Evolutionary conservation across 2,113 vertebrate genomes (phyloP), one percentile per base, ranked within the genome.

Genomic region (Chitala chitala): DNA sequence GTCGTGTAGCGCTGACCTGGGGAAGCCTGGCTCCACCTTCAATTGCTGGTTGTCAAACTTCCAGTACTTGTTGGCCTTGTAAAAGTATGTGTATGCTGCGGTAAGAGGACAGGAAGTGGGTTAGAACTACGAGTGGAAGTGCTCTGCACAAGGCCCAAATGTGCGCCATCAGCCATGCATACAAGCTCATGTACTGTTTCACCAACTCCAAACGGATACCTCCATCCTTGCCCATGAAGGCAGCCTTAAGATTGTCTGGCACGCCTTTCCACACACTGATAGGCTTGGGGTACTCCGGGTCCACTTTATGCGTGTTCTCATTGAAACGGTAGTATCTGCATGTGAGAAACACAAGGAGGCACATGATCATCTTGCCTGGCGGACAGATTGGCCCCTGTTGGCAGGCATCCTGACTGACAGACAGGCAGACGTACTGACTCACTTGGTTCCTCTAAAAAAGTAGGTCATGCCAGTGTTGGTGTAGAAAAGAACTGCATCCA

Each of bases 51-150:
- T 96, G 85, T 94, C 95, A 81, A 94, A 96, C 83, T 95, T 95
- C 94, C 94, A 96, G 85, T 94, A 96, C 73, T 91, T 94, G 82
- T 94, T 94, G 74, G 90, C 93, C 87, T 95, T 96, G 86, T 95
- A 95, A 86, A 96, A 96, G 74, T 94, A 94, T 0, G 94, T 95
- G 89, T 93, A 93, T 31, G 86, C 94, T 96, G 84, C 3, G 6
- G 42, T 72, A 33, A 8, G 17, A 36, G 12, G 22, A 29, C 13
- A 40, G 5, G 36, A 53, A 9, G 40, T 10, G 29, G 38, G 31
- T 63, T 33, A 38, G 24, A 38, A 20, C 5, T 63, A 15, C n/a
- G 59, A n/a, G n/a, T n/a, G n/a, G n/a, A n/a, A n/a, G n/a, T n/a
- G n/a, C n/a, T n/a, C n/a, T n/a, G n/a, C n/a, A n/a, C n/a, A n/a